Evolutionary conservation across 2,888 invertebrate genomes (phyloP).

Genomic region (Catocala nupta): DNA sequence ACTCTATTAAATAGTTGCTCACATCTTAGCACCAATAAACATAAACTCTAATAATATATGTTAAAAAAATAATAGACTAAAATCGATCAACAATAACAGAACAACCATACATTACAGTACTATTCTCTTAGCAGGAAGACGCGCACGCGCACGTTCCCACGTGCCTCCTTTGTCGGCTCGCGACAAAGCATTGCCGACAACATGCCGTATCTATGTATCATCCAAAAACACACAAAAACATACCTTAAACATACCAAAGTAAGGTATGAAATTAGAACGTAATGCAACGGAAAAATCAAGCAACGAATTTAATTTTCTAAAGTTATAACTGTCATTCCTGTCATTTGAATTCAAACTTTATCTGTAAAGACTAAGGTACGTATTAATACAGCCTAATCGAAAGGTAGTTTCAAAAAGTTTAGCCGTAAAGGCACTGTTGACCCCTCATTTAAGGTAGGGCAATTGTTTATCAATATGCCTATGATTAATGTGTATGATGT

Average conservation of each 20-base stretch:
- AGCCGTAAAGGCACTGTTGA: conserved; percentile 66
- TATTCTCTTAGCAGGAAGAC: conserved; percentile 70
- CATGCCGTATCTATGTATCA: conserved; percentile 68
- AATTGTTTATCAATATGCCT: conserved; percentile 86
- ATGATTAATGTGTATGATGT: conserved; percentile 81
- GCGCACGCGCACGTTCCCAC: conserved; percentile 85
- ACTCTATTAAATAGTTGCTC: conserved; percentile 17
- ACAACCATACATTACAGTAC: conserved; percentile 75
- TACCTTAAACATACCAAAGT: conserved; percentile 46
- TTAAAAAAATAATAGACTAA: conserved; percentile 60
- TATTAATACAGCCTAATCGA: conserved; percentile 20
- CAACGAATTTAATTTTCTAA: conserved; percentile 41
- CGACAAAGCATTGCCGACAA: conserved; percentile 83
- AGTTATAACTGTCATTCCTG: conserved; percentile 36
- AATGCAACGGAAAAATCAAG: conserved; percentile 64
- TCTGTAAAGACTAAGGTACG: conserved; percentile 29
- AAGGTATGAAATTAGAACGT: conserved; percentile 48
- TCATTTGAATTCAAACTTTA: conserved; percentile 37
- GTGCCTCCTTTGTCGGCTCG: conserved; percentile 83
- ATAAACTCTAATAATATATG: conserved; percentile 47
- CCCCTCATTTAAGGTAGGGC: conserved; percentile 85
- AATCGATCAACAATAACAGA: conserved; percentile 73
- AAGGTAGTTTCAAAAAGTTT: conserved; percentile 47
- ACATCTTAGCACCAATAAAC: conserved; percentile 30
- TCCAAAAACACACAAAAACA: conserved; percentile 41